Evolutionary conservation across 2,888 invertebrate species (phyloP), one percentile per base, ranked within the genome.

Genomic region (Caenorhabditis zanzibari): DNA sequence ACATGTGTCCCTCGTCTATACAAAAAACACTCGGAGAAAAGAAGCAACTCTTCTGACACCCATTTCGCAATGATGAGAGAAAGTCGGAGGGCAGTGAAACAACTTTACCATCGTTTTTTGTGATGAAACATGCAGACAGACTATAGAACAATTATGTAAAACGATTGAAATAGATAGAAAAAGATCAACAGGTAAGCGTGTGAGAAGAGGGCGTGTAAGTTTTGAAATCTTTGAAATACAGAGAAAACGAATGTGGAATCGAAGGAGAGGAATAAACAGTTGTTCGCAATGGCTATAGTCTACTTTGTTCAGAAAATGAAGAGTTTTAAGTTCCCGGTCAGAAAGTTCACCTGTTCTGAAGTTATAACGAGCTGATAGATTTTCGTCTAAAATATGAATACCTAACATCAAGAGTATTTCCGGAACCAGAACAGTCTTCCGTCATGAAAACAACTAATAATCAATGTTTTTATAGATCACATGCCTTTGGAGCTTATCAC

Each of bases 51-150:
- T 58, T 47, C 69, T 71, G 54, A 41, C 69, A 63, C 63, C 56
- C 64, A 71, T 79, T 79, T 79, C 79, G 79, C 71, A 79, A 79
- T 79, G 61, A 71, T 63, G 76, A 26, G 54, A 6, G 38, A 16
- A 7, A 10, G 44, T n/a, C n/a, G 26, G 19, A 26, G 38, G 24
- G 9, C 22, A 35, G 38, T 38, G 47, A 47, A 71, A 68, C 61
- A 58, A 44, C 52, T 68, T 35, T 26, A 38, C 68, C 54, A 68
- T 26, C 59, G 24, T 54, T 9, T 26, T 38, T 49, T 69, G 61
- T 38, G 54, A 54, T 52, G 68, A 68, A 68, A 52, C 32, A 66
- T 49, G 47, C 64, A 52, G 66, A 47, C 19, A 54, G 71, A 61
- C 71, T 72, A 79, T 71, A 41, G 71, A 71, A 41, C 71, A 32